Evolutionary conservation across 2,888 invertebrate genomes (phyloP), one percentile per base, ranked within the genome.

Genomic region (Orthosia gothica): DNA sequence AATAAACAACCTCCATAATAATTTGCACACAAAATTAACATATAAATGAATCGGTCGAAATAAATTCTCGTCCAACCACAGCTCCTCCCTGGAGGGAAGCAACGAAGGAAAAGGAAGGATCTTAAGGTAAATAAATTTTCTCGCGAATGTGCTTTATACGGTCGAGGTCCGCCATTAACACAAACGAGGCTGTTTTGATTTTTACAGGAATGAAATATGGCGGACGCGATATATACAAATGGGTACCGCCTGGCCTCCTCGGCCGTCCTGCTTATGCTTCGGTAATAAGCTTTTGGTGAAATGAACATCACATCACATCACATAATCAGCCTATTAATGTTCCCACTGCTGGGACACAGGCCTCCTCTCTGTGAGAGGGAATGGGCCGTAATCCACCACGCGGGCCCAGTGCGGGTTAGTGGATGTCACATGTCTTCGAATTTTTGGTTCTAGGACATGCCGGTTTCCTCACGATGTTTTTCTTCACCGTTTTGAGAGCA

Each of bases 21-120:
- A 66, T 72, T 63, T 70, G 32, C 13, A 69, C 49, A 57, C 13
- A 50, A 57, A 66, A 81, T 81, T 71, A 52, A 55, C 74, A 78
- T 78, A 54, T 74, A 78, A 81, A 78, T 78, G 61, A 78, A 74
- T 55, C 62, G 32, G 65, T 74, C 23, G 16, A 50, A 59, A 71
- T 82, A 71, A 69, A 82, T 77, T 71, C 26, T 20, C n/a, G 54
- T 49, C 55, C 76, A 45, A 54, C 20, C 54, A 52, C 32, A 26
- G 55, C 58, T 50, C n/a, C n/a, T 65, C 32, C 18, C 57, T 12
- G 5, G 49, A 68, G 64, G 64, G 20, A 54, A 59, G 52, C 45
- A 52, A 50, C 52, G n/a, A 32, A 15, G 12, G 50, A 23, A 70
- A 23, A 67, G 13, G 11, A 40, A 54, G 16, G 26, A 63, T 69